Evolutionary conservation across 2,888 invertebrate genomes (phyloP).

Genomic region (Chorisops tibialis): DNA sequence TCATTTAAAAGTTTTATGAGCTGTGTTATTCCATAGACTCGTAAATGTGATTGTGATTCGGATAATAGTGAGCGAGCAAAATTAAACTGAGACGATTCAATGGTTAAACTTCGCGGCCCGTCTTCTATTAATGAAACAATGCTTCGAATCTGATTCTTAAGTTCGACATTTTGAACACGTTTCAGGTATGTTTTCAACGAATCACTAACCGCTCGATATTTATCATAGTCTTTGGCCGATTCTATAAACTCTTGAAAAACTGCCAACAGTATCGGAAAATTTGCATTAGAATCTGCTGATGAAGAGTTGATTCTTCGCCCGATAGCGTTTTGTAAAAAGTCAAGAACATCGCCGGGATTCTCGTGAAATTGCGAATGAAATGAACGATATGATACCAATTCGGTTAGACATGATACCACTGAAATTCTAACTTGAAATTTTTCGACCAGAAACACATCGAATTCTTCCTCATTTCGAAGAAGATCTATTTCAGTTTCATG

Average conservation of each 20-base stretch:
- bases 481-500: slow-evolving; percentile 36
- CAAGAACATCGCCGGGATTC: slow-evolving; percentile 42
- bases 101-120: not conserved
- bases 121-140: slow-evolving; percentile 37
- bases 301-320: slow-evolving; percentile 37
- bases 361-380: slow-evolving; percentile 44
- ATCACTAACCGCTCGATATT: slow-evolving; percentile 34
- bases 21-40: slow-evolving; percentile 48
- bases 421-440: slow-evolving; percentile 43
- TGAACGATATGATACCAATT: slow-evolving; percentile 43
- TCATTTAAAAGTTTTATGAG: slow-evolving; percentile 43
- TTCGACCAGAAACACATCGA: slow-evolving; percentile 39
- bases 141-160: slow-evolving; percentile 38
- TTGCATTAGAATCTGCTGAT: slow-evolving; percentile 35
- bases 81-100: slow-evolving; percentile 31
- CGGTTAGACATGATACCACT: slow-evolving; percentile 44
- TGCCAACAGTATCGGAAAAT: slow-evolving; percentile 32
- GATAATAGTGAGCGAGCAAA: slow-evolving; percentile 43
- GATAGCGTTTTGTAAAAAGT: slow-evolving; percentile 41
- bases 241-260: slow-evolving; percentile 45
- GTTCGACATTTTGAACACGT: slow-evolving; percentile 35
- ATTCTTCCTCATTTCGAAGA: slow-evolving; percentile 42
- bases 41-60: slow-evolving; percentile 43
- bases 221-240: slow-evolving; percentile 32
- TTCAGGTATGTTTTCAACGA: slow-evolving; percentile 33